These are phyloP conservation scores for Struthio camelus DNA, from an alignment of 2,113 vertebrate genomes.

Conservation along the genomic window DNA sequence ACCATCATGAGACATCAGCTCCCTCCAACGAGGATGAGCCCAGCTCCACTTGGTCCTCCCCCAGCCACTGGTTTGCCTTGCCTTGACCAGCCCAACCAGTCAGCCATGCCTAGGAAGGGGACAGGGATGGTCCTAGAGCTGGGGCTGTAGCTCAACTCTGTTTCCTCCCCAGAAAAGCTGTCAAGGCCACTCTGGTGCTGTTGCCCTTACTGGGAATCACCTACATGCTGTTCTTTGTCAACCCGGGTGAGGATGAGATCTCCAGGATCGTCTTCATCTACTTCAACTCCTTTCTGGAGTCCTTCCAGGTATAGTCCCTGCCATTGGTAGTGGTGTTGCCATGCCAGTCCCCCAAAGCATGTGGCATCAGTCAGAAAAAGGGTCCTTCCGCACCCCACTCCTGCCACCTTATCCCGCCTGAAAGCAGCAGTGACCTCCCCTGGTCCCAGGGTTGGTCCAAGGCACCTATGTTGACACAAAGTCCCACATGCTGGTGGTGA, in stretches of 20 bases:
- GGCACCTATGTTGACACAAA: background rate
- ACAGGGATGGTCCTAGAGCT: background rate
- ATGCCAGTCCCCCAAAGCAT: background rate
- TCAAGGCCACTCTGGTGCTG: constrained; percentile 96
- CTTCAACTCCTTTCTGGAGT: constrained; percentile 97
- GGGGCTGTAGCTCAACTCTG: background rate
- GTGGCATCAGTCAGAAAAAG: background rate
- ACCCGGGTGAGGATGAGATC: constrained; percentile 94
- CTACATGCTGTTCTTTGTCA: constrained; percentile 98
- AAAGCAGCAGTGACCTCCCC: background rate
- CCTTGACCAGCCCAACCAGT: background rate
- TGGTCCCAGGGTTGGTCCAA: background rate
- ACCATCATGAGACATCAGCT: background rate
- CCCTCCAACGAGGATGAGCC: background rate
- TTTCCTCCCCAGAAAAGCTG: constrained; percentile 86
- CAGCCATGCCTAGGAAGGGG: background rate
- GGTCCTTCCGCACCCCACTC: rapidly evolving
- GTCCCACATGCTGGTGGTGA: background rate
- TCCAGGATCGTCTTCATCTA: constrained; percentile 96
- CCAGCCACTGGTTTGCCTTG: background rate
- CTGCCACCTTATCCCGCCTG: background rate
- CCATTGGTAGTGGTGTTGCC: no score
- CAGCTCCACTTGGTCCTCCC: background rate
- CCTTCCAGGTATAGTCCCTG: constrained; percentile 87
- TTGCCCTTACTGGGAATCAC: constrained; percentile 97